Evolutionary conservation across 1,140 invertebrate species (phyloP), one percentile per base, ranked within the genome.

Genomic region (Heliconius himera): DNA sequence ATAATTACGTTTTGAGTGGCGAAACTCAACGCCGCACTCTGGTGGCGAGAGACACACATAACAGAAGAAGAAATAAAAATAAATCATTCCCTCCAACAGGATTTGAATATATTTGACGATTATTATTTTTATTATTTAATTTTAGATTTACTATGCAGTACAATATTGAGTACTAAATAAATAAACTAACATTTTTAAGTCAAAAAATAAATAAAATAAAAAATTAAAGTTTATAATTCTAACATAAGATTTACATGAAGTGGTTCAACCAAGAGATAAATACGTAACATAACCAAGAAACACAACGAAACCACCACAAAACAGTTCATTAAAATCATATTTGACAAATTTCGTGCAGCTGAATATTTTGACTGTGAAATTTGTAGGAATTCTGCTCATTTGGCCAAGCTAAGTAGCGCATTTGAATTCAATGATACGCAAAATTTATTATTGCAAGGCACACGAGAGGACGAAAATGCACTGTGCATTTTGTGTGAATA

Each of bases 391-490:
- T 72, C 70, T 72, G 70, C 41, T 72, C 70, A 72, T 72, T 72
- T 72, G 36, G 70, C 36, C 33, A 72, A 72, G 33, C 36, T 72
- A 72, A 72, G 70, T 72, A 72, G 70, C 70, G 70, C 70, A 72
- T 72, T 72, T 72, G 70, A 72, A 72, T 72, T 72, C 70, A 72
- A 72, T 72, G 70, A 72, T 72, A 72, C 70, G 70, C 29, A 41
- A 72, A 72, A 72, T 72, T 72, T 72, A 72, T 72, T 72, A 72
- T 72, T 72, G 70, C 36, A 66, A 38, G 36, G 70, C 70, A 38
- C 36, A 72, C 22, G 36, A 72, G 36, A 72, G 70, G 70, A 72
- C 70, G 70, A 38, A n/a, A 72, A 41, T 72, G 36, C 70, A 72
- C 13, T 13, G 5, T 66, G 60, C 60, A 66, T 66, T 66, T 66